phyloP scores from a whole-genome alignment of 2,797 vertebrate species.

The Myiotriccus ornatus region DNA sequence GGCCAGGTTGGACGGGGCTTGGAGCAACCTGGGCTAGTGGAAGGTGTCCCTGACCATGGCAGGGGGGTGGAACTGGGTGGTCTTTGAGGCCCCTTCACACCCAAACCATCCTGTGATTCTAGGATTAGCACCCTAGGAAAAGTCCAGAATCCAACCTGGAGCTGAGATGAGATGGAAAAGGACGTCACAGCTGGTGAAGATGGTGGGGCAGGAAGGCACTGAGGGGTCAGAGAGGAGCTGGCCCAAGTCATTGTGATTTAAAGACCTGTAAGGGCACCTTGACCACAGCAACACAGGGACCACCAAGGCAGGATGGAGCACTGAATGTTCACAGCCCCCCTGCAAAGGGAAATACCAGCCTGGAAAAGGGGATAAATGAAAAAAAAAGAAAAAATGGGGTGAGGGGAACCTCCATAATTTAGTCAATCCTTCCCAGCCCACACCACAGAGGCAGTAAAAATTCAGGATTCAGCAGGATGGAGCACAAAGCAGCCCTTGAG shows the following conservation, averaged over 20 bases:
- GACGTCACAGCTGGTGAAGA: not conserved
- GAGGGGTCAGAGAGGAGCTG: not conserved
- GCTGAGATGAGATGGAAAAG: not conserved
- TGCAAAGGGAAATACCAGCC: not conserved
- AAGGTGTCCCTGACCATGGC: not conserved
- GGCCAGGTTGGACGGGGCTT: accelerated
- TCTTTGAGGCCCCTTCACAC: not conserved
- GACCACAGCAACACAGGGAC: not conserved
- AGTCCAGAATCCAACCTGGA: not conserved
- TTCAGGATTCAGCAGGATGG: not conserved
- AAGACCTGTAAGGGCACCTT: not conserved
- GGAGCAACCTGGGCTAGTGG: not conserved
- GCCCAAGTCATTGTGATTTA: not conserved
- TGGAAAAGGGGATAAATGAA: not conserved
- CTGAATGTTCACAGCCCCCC: accelerated
- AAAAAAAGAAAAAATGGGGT: too few relatives aligned
- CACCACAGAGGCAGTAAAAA: not conserved
- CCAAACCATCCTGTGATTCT: not conserved
- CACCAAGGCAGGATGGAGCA: not conserved
- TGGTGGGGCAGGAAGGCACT: accelerated
- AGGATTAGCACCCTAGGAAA: not conserved
- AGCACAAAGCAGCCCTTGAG: not conserved
- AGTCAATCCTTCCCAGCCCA: not conserved
- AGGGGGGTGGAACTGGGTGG: accelerated
- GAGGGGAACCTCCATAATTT: not conserved